These are phyloP conservation scores for Scaeva pyrastri DNA, from an alignment of 2,888 invertebrate species.

Conservation along the genomic window DNA sequence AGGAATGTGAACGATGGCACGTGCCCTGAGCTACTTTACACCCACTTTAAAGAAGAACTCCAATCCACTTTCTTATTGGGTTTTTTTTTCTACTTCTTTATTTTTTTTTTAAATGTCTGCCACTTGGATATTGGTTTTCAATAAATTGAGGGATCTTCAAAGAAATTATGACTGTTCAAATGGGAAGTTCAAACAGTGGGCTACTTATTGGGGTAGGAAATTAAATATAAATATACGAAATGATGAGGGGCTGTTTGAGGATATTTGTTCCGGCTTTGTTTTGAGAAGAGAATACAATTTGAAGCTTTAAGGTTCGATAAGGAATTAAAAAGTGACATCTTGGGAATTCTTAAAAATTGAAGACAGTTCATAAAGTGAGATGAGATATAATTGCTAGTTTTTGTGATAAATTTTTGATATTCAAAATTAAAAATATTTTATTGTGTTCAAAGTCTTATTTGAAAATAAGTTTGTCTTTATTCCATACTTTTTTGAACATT, in stretches of 20 bases:
- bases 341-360: not conserved
- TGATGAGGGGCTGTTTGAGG: not conserved
- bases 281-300: not conserved
- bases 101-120: not conserved
- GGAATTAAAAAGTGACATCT: not conserved
- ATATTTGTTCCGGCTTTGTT: slow-evolving; percentile 4
- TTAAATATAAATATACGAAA: slow-evolving; percentile 6
- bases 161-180: slow-evolving; percentile 62
- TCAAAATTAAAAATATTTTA: too few relatives aligned
- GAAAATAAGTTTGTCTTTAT: too few relatives aligned
- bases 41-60: slow-evolving; percentile 50
- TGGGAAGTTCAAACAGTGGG: slow-evolving; percentile 48
- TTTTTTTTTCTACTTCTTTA: not conserved
- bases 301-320: not conserved
- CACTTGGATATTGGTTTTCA: slow-evolving; percentile 45
- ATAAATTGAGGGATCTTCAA: slow-evolving; percentile 53
- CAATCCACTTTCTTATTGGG: not conserved
- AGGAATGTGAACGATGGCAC: slow-evolving; percentile 52
- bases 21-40: slow-evolving; percentile 65
- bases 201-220: slow-evolving; percentile 12
- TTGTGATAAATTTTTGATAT: too few relatives aligned
- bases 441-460: too few relatives aligned
- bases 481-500: too few relatives aligned
- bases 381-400: too few relatives aligned
- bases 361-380: too few relatives aligned